phyloP scores from a whole-genome alignment of 2,113 vertebrate genomes.

The Myotis brandtii region DNA sequence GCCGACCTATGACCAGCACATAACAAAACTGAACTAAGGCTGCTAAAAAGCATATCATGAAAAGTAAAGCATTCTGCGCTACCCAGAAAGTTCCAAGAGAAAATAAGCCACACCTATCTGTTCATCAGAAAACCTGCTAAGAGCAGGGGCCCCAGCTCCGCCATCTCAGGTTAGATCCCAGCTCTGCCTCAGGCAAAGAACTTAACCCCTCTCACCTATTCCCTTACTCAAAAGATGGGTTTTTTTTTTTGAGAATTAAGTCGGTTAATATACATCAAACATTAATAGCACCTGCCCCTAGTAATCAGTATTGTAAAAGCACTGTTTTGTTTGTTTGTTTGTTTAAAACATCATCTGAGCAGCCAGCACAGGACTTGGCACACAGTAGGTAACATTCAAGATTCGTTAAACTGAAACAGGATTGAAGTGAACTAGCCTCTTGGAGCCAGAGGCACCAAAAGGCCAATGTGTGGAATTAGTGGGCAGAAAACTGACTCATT shows the following conservation, averaged over 20 bases:
- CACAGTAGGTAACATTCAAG: not conserved
- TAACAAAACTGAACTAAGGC: not conserved
- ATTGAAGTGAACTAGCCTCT: not conserved
- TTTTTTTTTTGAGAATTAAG: not conserved
- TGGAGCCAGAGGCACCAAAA: not conserved
- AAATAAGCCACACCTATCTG: not conserved
- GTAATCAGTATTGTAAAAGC: not conserved
- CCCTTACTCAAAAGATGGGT: not conserved
- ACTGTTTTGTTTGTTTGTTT: not conserved
- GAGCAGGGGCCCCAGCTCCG: not conserved
- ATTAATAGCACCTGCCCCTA: not conserved
- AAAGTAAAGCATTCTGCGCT: not conserved
- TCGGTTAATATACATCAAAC: not conserved
- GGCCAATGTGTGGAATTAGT: not conserved
- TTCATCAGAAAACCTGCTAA: not conserved
- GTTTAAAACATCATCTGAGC: not conserved
- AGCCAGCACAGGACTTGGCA: not conserved
- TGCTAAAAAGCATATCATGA: not conserved
- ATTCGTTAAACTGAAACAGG: not conserved
- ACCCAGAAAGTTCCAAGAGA: not conserved
- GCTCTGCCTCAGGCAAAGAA: not conserved
- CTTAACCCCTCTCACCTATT: not conserved
- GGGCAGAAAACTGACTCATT: not conserved
- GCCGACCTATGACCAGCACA: fast-evolving
- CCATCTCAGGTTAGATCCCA: not conserved